phyloP scores from a whole-genome alignment of 2,797 vertebrate species.

The Melanotaenia trifasciata region DNA sequence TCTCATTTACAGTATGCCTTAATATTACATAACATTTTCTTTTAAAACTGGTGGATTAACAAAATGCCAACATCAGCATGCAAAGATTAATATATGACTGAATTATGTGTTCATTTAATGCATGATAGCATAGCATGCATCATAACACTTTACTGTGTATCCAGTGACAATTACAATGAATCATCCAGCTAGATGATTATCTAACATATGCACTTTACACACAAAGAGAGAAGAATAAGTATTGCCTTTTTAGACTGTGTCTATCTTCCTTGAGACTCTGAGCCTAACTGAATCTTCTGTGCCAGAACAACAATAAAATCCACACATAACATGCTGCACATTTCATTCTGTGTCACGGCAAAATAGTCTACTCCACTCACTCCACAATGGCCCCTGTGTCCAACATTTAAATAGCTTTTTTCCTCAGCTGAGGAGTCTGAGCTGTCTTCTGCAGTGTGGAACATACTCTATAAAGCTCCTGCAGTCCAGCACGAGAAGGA shows the following conservation, averaged over 20 bases:
- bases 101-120: not conserved
- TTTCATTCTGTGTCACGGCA: not conserved
- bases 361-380: slow-evolving; percentile 13
- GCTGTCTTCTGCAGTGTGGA: slow-evolving; percentile 39
- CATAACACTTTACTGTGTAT: not conserved
- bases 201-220: not conserved
- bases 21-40: no score
- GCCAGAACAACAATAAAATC: slow-evolving; percentile 6
- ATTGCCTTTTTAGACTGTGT: not conserved
- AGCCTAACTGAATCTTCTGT: slow-evolving; percentile 3
- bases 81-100: not conserved
- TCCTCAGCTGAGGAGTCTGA: slow-evolving; percentile 1
- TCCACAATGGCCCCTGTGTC: slow-evolving; percentile 23
- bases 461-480: slow-evolving; percentile 36
- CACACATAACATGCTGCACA: not conserved
- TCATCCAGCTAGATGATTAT: not conserved
- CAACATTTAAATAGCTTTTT: slow-evolving; percentile 21
- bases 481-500: slow-evolving; percentile 37
- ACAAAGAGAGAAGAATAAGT: not conserved
- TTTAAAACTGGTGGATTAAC: not conserved
- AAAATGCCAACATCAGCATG: not conserved
- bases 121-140: not conserved
- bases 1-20: no score
- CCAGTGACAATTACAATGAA: not conserved
- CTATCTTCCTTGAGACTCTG: not conserved